Conservation (phyloP, 2,888 invertebrate species). For the Latrodectus hesperus region DNA sequence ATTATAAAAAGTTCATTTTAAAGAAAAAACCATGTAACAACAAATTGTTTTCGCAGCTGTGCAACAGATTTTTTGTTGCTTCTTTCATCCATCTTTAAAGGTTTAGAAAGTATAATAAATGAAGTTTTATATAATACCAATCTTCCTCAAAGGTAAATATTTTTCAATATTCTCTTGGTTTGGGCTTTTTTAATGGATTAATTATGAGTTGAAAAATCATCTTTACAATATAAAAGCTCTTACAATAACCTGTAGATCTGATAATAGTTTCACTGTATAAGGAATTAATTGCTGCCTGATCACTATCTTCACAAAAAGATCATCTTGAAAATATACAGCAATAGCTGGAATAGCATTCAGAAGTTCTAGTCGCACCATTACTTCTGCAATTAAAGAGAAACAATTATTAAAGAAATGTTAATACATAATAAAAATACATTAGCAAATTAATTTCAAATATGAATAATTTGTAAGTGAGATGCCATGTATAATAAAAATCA, state of each 20-base stretch:
- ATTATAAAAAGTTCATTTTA: too few relatives aligned
- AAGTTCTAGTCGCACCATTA: slow-evolving; percentile 79
- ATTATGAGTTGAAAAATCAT: neutral
- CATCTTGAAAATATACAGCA: slow-evolving; percentile 80
- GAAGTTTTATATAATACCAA: neutral
- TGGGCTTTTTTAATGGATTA: neutral
- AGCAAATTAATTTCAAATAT: too few relatives aligned
- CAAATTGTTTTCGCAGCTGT: too few relatives aligned
- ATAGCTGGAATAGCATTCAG: slow-evolving; percentile 82
- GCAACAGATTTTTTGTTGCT: too few relatives aligned
- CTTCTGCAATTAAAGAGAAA: slow-evolving; percentile 76
- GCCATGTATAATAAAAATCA: too few relatives aligned
- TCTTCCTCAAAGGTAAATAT: too few relatives aligned
- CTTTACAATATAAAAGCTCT: neutral
- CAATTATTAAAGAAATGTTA: neutral
- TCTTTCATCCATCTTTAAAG: too few relatives aligned
- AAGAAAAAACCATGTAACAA: too few relatives aligned
- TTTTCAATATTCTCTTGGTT: too few relatives aligned
- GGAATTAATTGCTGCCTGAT: slow-evolving; percentile 80
- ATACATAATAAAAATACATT: neutral
- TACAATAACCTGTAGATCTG: slow-evolving; percentile 72
- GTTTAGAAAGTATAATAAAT: neutral
- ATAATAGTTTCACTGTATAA: slow-evolving; percentile 80
- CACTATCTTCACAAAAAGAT: slow-evolving; percentile 76
- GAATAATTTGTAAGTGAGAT: too few relatives aligned